phyloP scores from a whole-genome alignment of 2,888 invertebrate species.

The Lumbricus terrestris region DNA sequence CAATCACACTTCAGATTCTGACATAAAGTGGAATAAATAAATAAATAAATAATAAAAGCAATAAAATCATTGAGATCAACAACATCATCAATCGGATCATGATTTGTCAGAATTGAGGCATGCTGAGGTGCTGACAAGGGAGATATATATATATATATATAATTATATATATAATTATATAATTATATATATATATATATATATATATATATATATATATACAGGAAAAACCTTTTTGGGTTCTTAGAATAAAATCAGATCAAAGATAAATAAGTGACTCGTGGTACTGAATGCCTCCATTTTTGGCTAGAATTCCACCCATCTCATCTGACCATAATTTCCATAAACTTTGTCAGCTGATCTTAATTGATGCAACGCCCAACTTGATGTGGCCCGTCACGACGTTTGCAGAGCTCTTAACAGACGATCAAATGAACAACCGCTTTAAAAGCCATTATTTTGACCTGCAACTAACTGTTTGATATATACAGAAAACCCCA shows the following conservation, averaged over 20 bases:
- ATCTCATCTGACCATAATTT: not conserved
- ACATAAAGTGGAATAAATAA: not conserved
- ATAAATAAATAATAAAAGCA: not conserved
- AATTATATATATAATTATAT: no score
- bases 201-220: no score
- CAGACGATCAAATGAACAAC: not conserved
- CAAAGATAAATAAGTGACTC: not conserved
- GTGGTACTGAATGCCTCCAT: not conserved
- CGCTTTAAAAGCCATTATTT: not conserved
- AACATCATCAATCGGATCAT: no score
- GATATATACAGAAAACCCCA: not conserved
- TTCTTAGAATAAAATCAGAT: not conserved
- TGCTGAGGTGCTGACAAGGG: not conserved
- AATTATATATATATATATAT: no score
- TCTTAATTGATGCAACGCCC: not conserved
- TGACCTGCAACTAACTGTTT: not conserved
- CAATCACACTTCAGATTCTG: not conserved
- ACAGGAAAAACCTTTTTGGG: not conserved
- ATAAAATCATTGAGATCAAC: no score
- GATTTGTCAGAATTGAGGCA: not conserved
- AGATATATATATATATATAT: no score
- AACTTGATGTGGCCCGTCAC: not conserved
- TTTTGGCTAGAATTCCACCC: not conserved
- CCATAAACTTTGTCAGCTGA: not conserved
- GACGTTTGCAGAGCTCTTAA: not conserved